Base-by-base conservation (phyloP, 2,113 vertebrate genomes). In the Sinocyclocheilus grahami region DNA sequence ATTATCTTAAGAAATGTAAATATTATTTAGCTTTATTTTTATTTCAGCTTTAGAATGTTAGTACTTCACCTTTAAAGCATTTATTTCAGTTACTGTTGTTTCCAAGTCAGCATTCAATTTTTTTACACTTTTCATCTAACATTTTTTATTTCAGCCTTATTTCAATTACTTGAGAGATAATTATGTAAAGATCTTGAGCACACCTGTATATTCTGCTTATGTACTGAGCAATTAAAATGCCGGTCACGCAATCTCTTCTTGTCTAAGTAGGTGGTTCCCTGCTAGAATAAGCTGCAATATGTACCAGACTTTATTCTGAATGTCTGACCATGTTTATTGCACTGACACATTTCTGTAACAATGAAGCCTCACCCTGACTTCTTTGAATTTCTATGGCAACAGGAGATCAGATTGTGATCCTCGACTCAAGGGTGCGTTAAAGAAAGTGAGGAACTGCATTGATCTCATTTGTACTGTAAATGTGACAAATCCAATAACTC, bases 381-480 rank as follows among this genome's bases (percentile, higher is more conserved):
- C 33, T 72, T 9, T 74, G 37, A 42, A 80, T 80, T 63, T 80
- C 78, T 63, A 42, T 80, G 58, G 55, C 58, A 80, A 80, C 58
- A 42, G 30, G 53, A 78, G 33, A 24, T 80, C 51, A 62, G 11
- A 37, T 42, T 63, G 20, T 42, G 20, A 46, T 81, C 37, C 39
- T 80, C 8, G 13, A 13, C 78, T 80, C 58, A n/a, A 46, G 33
- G 58, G 12, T 42, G 3, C 20, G 20, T 9, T 63, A 80, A 63
- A 81, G 13, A 46, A 63, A 80, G 58, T 8, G 20, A 79, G 33
- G 12, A 81, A 42, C 58, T 62, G 58, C 6, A 65, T 3, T 81
- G 78, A 81, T 81, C 37, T 63, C 37, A 81, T 81, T 81, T 81
- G n/a, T 20, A 65, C n/a, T 80, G 55, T 46, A 22, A 46, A 80